Evolutionary conservation across 2,113 vertebrate genomes (phyloP), one percentile per base, ranked within the genome.

Genomic region (Axis porcinus): DNA sequence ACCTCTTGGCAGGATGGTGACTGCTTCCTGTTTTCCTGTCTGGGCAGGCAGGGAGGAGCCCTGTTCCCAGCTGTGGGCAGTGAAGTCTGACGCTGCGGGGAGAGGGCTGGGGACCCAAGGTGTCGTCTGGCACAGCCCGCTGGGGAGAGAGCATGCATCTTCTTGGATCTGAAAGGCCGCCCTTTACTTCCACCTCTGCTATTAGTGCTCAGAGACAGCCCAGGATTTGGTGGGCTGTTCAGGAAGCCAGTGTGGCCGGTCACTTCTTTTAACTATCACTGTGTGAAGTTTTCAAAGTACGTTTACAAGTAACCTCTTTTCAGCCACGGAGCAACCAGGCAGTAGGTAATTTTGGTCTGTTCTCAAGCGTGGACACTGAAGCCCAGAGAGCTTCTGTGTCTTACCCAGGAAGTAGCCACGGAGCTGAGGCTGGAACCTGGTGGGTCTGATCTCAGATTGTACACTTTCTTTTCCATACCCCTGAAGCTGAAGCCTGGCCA

Each of bases 1-100:
- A 97, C 97, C 96, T 96, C 96, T 86, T 11, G 7, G 52, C 78
- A 86, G 95, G 95, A 92, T 88, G 92, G 95, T 78, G 97, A 78
- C 90, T 89, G 83, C 67, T 97, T 98, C 97, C 97, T 98, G 97
- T 98, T 97, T 98, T 98, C 97, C 96, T 95, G 97, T 95, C 96
- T 8, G 16, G 78, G 60, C 95, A 82, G 92, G 93, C 98, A 83
- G 95, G 96, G 96, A 96, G 97, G 94, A 79, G 62, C 83, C 70
- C 40, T n/a, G 25, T 60, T 96, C 50, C 88, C 40, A 87, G 83
- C 64, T 57, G 40, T 36, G 70, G 96, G 88, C 94, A 89, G 50
- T 25, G 2, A 52, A 33, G 67, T 47, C 83, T 83, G 76, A 83
- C 45, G 28, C 54, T 28, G 14, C 1, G 0, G 28, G 27, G 83